These are phyloP conservation scores for Disparrhopalites patrizii DNA, from an alignment of 2,888 invertebrate genomes.

Conservation along the genomic window DNA sequence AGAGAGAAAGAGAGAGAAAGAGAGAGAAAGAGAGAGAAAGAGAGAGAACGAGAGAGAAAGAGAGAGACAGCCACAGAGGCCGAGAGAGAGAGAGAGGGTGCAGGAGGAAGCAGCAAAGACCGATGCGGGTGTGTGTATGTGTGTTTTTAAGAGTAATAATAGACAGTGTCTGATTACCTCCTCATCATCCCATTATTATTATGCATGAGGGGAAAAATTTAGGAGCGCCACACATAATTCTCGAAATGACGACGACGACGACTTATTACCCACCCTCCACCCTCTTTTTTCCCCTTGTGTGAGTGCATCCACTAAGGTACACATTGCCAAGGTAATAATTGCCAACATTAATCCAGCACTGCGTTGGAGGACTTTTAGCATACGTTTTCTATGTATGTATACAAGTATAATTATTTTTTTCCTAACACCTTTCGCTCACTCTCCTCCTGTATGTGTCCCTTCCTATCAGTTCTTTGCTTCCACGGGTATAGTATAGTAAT, in stretches of 20 bases:
- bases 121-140: conserved; percentile 9
- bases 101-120: neutral
- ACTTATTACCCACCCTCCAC: no score
- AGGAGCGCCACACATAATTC: no score
- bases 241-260: neutral
- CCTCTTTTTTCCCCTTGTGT: neutral
- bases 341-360: neutral
- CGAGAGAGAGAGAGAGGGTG: neutral
- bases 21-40: neutral
- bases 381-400: neutral
- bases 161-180: neutral
- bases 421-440: no score
- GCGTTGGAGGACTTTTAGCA: neutral
- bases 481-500: no score
- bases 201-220: neutral
- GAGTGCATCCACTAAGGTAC: neutral
- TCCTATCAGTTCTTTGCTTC: no score
- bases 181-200: neutral
- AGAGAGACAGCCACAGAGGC: neutral
- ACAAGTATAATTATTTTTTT: neutral
- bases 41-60: neutral
- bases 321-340: neutral
- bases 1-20: neutral
- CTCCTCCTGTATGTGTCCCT: no score
- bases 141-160: neutral